These are phyloP conservation scores for Eulemur albifrons DNA, from an alignment of 2,797 vertebrate species.

Conservation along the genomic window DNA sequence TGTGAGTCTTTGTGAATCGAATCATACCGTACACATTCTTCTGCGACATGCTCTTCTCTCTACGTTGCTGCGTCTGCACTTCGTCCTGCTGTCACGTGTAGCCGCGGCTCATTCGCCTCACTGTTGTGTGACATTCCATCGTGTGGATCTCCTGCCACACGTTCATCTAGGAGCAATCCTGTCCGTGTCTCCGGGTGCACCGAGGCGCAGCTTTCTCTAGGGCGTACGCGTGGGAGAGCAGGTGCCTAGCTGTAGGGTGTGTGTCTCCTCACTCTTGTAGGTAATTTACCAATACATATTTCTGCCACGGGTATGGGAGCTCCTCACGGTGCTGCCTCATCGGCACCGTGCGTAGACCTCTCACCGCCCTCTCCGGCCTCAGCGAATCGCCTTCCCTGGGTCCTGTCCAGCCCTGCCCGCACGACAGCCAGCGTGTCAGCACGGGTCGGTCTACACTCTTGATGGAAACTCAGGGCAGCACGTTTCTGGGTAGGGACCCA, in stretches of 20 bases:
- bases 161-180: neutral
- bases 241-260: neutral
- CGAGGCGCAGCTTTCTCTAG: too few relatives aligned
- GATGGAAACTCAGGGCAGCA: accelerated
- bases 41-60: accelerated
- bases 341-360: neutral
- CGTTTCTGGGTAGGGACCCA: neutral
- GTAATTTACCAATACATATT: neutral
- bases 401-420: neutral
- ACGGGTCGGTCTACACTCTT: accelerated
- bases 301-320: neutral
- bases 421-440: neutral
- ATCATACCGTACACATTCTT: accelerated
- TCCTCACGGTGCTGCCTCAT: neutral
- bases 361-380: neutral
- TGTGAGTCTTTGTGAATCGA: neutral
- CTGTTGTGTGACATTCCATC: accelerated
- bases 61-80: neutral
- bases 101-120: accelerated
- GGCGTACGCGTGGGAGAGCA: neutral
- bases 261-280: neutral
- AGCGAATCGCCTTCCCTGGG: neutral
- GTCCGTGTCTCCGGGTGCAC: neutral
- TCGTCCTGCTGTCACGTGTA: accelerated
- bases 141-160: accelerated